These are phyloP conservation scores for Nasua narica DNA, from an alignment of 2,797 vertebrate genomes.

Conservation along the genomic window DNA sequence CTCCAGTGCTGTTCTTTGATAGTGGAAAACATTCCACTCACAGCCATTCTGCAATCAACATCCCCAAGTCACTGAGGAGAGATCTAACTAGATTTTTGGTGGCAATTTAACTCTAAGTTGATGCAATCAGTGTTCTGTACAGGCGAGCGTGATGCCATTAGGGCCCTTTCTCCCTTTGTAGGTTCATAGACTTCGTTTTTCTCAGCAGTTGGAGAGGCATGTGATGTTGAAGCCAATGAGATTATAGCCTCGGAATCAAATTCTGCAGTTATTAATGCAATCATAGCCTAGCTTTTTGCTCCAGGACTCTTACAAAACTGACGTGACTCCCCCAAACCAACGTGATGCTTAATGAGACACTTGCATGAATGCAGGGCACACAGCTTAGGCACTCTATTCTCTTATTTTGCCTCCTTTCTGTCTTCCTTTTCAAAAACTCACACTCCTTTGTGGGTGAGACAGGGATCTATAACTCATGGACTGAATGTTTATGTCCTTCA, in stretches of 20 bases:
- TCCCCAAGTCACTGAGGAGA: slow-evolving; percentile 34
- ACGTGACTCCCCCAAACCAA: slow-evolving; percentile 32
- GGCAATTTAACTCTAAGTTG: slow-evolving; percentile 37
- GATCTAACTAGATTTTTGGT: slow-evolving; percentile 55
- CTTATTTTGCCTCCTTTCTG: not conserved
- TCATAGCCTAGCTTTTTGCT: slow-evolving; percentile 44
- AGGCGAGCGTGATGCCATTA: slow-evolving; percentile 6
- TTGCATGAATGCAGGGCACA: not conserved
- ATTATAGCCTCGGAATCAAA: slow-evolving; percentile 50
- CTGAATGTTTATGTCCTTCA: not conserved
- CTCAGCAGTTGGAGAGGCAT: not conserved
- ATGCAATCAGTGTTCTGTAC: slow-evolving; percentile 34
- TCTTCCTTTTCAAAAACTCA: not conserved
- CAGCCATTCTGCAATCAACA: slow-evolving; percentile 23
- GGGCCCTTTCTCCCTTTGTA: not conserved
- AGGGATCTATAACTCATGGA: not conserved
- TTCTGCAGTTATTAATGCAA: slow-evolving; percentile 59
- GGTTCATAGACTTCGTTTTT: slow-evolving; percentile 3
- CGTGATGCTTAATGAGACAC: not conserved
- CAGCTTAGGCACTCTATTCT: not conserved
- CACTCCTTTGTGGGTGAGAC: not conserved
- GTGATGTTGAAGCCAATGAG: slow-evolving; percentile 33
- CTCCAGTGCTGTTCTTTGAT: not conserved
- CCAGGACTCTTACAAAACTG: slow-evolving; percentile 38
- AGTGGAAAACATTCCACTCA: slow-evolving; percentile 45